Conservation (phyloP, 2,113 vertebrate genomes). For the Neolamprologus hecqui region DNA sequence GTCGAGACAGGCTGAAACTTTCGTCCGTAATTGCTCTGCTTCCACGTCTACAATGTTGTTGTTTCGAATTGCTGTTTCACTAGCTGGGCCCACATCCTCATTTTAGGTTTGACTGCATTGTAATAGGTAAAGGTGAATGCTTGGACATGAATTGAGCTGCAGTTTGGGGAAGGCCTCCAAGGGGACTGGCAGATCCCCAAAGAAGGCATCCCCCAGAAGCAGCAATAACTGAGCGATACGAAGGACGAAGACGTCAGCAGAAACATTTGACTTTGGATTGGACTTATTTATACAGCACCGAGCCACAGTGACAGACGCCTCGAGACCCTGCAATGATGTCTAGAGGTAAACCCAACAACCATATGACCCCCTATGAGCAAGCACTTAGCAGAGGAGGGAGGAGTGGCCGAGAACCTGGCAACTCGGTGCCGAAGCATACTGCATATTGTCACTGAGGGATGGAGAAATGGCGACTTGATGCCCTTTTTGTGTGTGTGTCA, state of each 20-base stretch:
- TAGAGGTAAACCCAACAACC: not conserved
- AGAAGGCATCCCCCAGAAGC: not conserved
- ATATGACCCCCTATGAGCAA: not conserved
- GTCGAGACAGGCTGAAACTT: not conserved
- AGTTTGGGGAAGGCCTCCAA: not conserved
- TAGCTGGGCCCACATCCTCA: not conserved
- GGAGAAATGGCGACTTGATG: not conserved
- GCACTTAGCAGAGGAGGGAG: not conserved
- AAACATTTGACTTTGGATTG: not conserved
- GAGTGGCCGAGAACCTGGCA: not conserved
- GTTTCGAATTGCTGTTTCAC: not conserved
- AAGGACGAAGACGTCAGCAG: not conserved
- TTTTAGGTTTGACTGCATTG: not conserved
- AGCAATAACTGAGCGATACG: not conserved
- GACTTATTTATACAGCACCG: not conserved
- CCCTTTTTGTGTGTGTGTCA: not conserved
- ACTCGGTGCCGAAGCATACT: rapidly evolving
- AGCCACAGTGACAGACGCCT: not conserved
- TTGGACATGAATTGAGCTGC: not conserved
- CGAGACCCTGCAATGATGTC: not conserved
- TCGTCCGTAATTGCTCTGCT: not conserved
- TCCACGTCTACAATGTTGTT: not conserved
- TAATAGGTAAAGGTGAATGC: not conserved
- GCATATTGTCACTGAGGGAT: not conserved
- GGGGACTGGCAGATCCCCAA: not conserved